phyloP scores from a whole-genome alignment of 2,888 invertebrate species.

The Amphipyra berbera region DNA sequence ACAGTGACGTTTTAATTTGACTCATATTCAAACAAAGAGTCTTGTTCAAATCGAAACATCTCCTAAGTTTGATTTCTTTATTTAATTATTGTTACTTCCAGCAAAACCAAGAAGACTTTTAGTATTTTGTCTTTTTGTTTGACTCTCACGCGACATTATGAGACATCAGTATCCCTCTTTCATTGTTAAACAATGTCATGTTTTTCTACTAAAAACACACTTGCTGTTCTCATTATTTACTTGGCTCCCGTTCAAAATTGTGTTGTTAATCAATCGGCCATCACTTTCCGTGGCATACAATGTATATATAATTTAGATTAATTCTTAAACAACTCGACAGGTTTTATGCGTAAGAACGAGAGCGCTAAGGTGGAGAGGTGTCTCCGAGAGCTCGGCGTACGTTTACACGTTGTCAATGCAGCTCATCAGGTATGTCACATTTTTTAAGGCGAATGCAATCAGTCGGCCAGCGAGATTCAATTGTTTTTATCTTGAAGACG shows the following conservation, averaged over 20 bases:
- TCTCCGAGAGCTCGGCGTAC: conserved; percentile 94
- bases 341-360: conserved; percentile 99
- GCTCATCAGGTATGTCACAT: conserved; percentile 84
- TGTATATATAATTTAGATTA: background rate
- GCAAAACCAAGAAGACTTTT: no score
- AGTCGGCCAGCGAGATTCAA: no score
- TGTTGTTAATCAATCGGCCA: conserved; percentile 7
- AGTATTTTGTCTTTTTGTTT: no score
- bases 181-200: conserved; percentile 4
- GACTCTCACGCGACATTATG: no score
- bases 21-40: no score
- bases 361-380: conserved; percentile 96
- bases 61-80: no score
- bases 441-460: no score
- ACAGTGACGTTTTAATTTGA: no score
- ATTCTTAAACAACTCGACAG: conserved; percentile 60
- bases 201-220: background rate
- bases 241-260: conserved; percentile 26
- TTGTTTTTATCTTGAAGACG: no score
- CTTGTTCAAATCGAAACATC: no score
- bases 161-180: background rate
- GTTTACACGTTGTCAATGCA: conserved; percentile 94
- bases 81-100: no score
- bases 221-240: background rate
- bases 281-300: background rate